These are phyloP conservation scores for Amblyjoppa fuscipennis DNA, from an alignment of 2,888 invertebrate genomes.

Conservation along the genomic window DNA sequence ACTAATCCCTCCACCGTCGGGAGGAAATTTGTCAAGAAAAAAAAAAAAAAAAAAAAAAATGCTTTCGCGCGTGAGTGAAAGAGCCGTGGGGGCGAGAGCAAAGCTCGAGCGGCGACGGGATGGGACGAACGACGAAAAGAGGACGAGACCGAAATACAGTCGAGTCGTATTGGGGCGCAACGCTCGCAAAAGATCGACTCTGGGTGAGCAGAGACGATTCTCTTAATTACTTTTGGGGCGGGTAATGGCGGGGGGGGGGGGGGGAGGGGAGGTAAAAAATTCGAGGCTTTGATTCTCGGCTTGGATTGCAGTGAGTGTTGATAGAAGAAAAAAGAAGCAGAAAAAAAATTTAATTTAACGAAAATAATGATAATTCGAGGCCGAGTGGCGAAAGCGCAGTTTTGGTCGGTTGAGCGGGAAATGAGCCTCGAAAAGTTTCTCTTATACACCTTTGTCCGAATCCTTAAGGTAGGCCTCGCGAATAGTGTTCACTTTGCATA, in stretches of 20 bases:
- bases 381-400: not conserved
- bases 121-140: conserved; percentile 5
- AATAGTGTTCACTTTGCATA: too few relatives aligned
- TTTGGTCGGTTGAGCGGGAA: not conserved
- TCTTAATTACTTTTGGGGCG: conserved; percentile 52
- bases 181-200: conserved; percentile 35
- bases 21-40: conserved; percentile 46
- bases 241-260: not conserved
- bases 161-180: conserved; percentile 29
- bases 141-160: conserved; percentile 9
- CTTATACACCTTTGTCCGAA: not conserved
- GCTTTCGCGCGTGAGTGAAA: conserved; percentile 32
- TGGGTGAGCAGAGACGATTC: conserved; percentile 10
- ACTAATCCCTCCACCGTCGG: not conserved
- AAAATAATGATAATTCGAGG: conserved; percentile 18
- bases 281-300: conserved; percentile 25
- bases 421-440: conserved; percentile 30
- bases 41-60: conserved; percentile 14
- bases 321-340: not conserved
- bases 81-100: not conserved
- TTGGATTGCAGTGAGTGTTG: conserved; percentile 7
- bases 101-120: conserved; percentile 25
- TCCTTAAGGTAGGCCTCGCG: not conserved
- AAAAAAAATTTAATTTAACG: too few relatives aligned
- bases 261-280: not conserved